A percentile compares a stretch with the other conserved stretches of the same genome.
These are phyloP conservation scores for human (Homo sapiens) DNA, from an alignment of 2,113 vertebrate genomes.

Conservation along the genomic window GRCh38 chr16:77031001-77031500, in stretches of 20 bases:
- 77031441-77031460: background rate
- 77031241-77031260: conserved; percentile 66
- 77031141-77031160: background rate
- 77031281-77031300: conserved; percentile 57
- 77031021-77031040: background rate
- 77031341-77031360: background rate
- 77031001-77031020: background rate
- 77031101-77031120: background rate
- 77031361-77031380: conserved; percentile 57
- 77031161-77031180: background rate
- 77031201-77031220: conserved; percentile 60
- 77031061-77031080: background rate
- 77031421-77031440: conserved; percentile 48
- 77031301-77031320: conserved; percentile 45
- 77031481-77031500: background rate
- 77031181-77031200: conserved; percentile 45
- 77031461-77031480: background rate
- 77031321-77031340: background rate
- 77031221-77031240: conserved; percentile 46
- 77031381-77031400: conserved; percentile 3
- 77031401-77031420: conserved; percentile 34
- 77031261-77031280: conserved; percentile 67
- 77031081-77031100: conserved; percentile 33
- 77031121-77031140: conserved; percentile 34
- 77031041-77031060: conserved; percentile 15